Base-by-base conservation (phyloP, 35 echinoderm and acorn worm genomes). In the Hemicentrotus pulcherrimus region DNA sequence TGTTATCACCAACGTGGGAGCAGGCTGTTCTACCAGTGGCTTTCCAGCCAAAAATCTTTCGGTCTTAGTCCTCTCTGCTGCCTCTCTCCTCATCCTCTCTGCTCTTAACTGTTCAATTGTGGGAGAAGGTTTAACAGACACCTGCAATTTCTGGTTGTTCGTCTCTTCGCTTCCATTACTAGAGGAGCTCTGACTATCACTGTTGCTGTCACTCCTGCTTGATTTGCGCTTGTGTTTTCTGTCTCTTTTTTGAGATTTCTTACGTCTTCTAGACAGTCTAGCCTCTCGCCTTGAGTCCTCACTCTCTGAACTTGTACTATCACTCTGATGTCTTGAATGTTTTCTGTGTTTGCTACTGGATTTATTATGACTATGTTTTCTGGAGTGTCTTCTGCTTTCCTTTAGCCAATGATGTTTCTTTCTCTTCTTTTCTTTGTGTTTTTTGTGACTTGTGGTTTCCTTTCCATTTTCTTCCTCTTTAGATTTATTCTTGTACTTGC, bases 61-160 rank as follows among this genome's bases (percentile, higher is more conserved):
- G 2, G 95, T 95, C 86, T 85, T 96, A 78, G 87, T 94, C 91
- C 78, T 94, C 70, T 96, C 92, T 18, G 71, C 78, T 32, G 95
- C 94, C 91, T 99, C 98, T 32, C 98, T 90, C 32, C 93, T 96
- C 12, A 99, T n/a, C 90, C 98, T 94, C 65, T 99, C 97, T 61
- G 97, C 98, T 85, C 98, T 86, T 46, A 99, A 60, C 89, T 98
- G 94, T 59, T 97, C 95, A 28, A 99, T 97, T 19, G 61, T 97
- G 6, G 85, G 91, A 32, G 86, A 65, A 50, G 35, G n/a, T 41
- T 46, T 55, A 28, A 22, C 18, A 46, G 88, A 32, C 46, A 47
- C 32, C 15, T 33, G 12, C 2, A 31, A 46, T 24, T 90, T 90
- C 31, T 47, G 32, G 15, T 85, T 48, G 60, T 41, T 31, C 16